These are phyloP conservation scores for Mustela nigripes DNA, from an alignment of 2,113 vertebrate species.

Conservation along the genomic window DNA sequence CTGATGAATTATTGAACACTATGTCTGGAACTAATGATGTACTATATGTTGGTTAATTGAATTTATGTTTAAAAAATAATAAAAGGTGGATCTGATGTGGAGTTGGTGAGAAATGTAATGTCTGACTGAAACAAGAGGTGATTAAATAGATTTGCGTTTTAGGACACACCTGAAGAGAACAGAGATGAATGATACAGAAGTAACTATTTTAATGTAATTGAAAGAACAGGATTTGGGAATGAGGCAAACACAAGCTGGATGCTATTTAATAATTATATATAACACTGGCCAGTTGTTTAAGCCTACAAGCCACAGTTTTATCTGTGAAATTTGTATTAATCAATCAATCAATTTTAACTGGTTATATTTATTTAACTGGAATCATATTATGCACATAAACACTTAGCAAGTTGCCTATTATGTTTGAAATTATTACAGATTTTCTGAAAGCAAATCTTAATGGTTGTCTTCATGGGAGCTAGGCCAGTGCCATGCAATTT, in stretches of 20 bases:
- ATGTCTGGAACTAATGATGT: too few relatives aligned
- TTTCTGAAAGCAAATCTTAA: slow-evolving; percentile 39
- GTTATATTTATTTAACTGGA: not conserved
- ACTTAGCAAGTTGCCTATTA: not conserved
- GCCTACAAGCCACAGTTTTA: not conserved
- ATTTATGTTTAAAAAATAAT: not conserved
- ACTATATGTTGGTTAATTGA: too few relatives aligned
- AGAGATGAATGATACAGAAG: not conserved
- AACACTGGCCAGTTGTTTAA: not conserved
- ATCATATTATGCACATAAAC: not conserved
- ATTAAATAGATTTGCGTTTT: slow-evolving; percentile 11
- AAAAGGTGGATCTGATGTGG: not conserved
- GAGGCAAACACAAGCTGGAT: not conserved
- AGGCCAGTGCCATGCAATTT: not conserved
- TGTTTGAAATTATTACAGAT: slow-evolving; percentile 38
- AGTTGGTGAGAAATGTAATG: not conserved
- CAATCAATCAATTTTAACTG: slow-evolving; percentile 11
- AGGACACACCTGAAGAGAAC: not conserved
- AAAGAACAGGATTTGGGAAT: not conserved
- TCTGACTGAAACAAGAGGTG: not conserved
- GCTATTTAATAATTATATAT: not conserved
- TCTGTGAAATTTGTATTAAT: not conserved
- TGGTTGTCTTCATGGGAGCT: not conserved
- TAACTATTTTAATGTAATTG: not conserved
- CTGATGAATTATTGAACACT: too few relatives aligned